These are phyloP conservation scores for Radopholus similis DNA, from an alignment of 1,140 invertebrate genomes.

Conservation along the genomic window DNA sequence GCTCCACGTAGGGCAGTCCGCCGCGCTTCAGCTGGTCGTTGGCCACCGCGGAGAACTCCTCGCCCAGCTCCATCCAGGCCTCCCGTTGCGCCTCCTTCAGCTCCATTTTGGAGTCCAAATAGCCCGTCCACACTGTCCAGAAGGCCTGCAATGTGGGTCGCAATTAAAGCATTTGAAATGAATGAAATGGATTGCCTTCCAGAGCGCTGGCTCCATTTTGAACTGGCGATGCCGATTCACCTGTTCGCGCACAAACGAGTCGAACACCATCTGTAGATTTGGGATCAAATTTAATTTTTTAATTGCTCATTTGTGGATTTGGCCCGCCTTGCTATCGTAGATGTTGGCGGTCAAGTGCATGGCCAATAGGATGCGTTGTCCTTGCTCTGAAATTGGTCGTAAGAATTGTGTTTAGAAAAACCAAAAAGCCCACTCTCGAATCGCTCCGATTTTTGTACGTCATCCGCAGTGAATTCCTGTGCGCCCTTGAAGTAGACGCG, in stretches of 20 bases:
- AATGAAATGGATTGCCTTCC: conserved; percentile 35
- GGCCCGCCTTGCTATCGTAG: conserved; percentile 26
- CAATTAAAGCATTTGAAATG: not conserved
- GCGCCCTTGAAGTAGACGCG: conserved; percentile 52
- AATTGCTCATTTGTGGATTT: not conserved
- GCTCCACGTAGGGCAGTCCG: conserved; percentile 10
- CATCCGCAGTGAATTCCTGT: conserved; percentile 51
- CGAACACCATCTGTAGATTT: conserved; percentile 27
- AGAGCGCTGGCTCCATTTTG: conserved; percentile 50
- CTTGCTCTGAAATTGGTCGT: conserved; percentile 27
- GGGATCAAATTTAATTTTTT: not conserved
- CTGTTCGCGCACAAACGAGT: conserved; percentile 44
- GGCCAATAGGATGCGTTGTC: conserved; percentile 50
- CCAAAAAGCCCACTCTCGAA: conserved; percentile 24
- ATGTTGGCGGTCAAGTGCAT: conserved; percentile 40
- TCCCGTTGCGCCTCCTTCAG: conserved; percentile 16
- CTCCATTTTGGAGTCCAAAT: conserved; percentile 22
- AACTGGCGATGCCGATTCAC: conserved; percentile 46
- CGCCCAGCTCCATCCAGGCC: conserved; percentile 28
- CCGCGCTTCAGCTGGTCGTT: conserved; percentile 19
- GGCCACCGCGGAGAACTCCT: conserved; percentile 28
- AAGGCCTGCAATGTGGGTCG: conserved; percentile 36
- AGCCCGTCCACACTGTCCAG: conserved; percentile 34
- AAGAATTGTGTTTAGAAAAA: not conserved
- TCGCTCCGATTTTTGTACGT: conserved; percentile 52